Percentiles rank a stretch among this genome's conserved stretches.
phyloP scores from a whole-genome alignment of 2,888 invertebrate species.

The Eupithecia abbreviata region DNA sequence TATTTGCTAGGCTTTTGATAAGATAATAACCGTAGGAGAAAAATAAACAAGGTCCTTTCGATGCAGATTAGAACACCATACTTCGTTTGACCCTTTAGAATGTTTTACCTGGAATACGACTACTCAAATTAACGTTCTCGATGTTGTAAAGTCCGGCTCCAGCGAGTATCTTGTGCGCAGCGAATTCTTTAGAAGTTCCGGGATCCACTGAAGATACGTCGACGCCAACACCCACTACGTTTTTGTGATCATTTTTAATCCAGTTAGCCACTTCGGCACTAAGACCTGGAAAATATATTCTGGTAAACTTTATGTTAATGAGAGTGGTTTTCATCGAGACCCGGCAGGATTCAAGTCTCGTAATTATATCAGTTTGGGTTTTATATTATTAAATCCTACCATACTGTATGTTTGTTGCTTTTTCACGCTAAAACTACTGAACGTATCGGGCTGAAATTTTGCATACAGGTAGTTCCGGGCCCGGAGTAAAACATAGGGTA shows the following conservation, averaged over 20 bases:
- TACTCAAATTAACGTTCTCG: conserved; percentile 85
- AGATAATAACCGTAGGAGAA: not conserved
- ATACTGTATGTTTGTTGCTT: no score
- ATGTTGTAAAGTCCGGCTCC: conserved; percentile 82
- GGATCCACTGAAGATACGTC: conserved; percentile 87
- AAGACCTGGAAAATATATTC: conserved; percentile 68
- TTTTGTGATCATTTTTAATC: conserved; percentile 80
- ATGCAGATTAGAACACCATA: not conserved
- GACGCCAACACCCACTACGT: conserved; percentile 86
- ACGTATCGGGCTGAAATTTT: no score
- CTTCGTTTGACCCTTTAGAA: not conserved
- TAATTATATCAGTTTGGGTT: no score
- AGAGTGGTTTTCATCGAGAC: not conserved
- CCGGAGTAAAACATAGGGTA: no score
- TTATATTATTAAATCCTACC: no score
- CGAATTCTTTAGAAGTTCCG: conserved; percentile 63
- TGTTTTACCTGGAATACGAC: conserved; percentile 69
- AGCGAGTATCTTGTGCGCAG: conserved; percentile 62
- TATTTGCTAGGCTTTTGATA: not conserved
- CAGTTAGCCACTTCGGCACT: conserved; percentile 85
- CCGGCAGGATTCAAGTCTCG: no score
- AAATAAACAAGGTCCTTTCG: not conserved
- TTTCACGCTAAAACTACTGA: no score
- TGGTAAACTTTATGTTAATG: not conserved
- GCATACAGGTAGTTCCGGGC: no score